Conservation (phyloP, 2,113 vertebrate species). For the Prochilodus magdalenae region DNA sequence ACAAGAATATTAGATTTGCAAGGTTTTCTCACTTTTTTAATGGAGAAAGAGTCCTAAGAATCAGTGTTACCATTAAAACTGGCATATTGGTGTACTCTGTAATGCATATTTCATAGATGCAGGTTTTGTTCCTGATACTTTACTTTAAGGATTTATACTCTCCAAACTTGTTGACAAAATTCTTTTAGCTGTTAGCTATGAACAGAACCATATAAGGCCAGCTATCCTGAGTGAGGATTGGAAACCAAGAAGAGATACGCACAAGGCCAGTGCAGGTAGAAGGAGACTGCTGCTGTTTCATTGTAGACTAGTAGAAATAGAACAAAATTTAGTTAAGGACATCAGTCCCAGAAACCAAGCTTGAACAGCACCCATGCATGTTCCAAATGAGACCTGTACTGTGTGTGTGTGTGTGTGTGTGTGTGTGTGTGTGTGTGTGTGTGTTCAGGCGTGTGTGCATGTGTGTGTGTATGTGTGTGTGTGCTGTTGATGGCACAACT, state of each 20-base stretch:
- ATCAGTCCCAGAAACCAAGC: not conserved
- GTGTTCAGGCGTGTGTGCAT: not conserved
- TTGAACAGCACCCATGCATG: not conserved
- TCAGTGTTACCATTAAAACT: constrained; percentile 24
- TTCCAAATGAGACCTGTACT: not conserved
- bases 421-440: not conserved
- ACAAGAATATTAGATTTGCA: constrained; percentile 30
- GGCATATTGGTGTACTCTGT: not conserved
- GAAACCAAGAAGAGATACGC: not conserved
- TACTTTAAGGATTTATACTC: not conserved
- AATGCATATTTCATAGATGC: not conserved
- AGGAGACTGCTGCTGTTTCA: not conserved
- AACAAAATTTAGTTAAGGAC: not conserved
- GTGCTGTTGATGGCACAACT: not conserved
- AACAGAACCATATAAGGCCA: not conserved
- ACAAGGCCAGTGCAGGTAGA: not conserved
- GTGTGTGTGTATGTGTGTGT: not conserved
- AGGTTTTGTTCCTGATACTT: not conserved
- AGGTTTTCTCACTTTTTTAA: constrained; percentile 47
- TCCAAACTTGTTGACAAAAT: not conserved
- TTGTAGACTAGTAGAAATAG: not conserved
- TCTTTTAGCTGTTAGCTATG: not conserved
- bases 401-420: not conserved
- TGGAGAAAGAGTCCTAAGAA: constrained; percentile 20
- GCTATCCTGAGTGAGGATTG: not conserved